Evolutionary conservation across 2,888 invertebrate genomes (phyloP).

Genomic region (Aspidapion aeneum): DNA sequence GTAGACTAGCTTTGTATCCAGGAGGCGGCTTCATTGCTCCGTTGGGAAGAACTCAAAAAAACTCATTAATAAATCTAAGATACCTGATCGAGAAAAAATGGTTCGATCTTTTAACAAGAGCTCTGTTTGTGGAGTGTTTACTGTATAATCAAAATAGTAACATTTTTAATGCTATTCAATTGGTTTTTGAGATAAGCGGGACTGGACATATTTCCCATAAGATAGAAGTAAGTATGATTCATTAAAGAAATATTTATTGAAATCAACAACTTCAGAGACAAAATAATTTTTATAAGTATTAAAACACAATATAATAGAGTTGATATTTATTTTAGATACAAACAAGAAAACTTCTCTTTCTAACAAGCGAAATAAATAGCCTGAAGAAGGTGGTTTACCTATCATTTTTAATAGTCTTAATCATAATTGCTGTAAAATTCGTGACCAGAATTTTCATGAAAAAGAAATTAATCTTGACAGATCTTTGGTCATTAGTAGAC

Average conservation of each 20-base stretch:
- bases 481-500: conserved; percentile 34
- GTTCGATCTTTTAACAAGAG: conserved; percentile 34
- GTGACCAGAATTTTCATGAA: conserved; percentile 24
- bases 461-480: conserved; percentile 24
- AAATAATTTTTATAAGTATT: too few relatives aligned
- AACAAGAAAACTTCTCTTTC: conserved; percentile 33
- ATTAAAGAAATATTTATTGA: conserved; percentile 1
- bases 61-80: conserved; percentile 33
- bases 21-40: conserved; percentile 37
- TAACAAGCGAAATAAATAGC: conserved; percentile 24
- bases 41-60: conserved; percentile 35
- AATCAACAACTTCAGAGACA: too few relatives aligned
- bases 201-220: conserved; percentile 31
- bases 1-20: conserved; percentile 33
- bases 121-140: conserved; percentile 36
- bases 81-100: conserved; percentile 34
- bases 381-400: conserved; percentile 24
- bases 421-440: conserved; percentile 25
- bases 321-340: conserved; percentile 31
- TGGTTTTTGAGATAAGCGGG: conserved; percentile 35
- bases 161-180: conserved; percentile 33
- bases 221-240: conserved; percentile 21
- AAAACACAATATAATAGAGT: too few relatives aligned
- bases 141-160: conserved; percentile 38
- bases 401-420: conserved; percentile 29